Evolutionary conservation across 2,113 vertebrate genomes (phyloP).

Genomic region (Rhabdornis inornatus): DNA sequence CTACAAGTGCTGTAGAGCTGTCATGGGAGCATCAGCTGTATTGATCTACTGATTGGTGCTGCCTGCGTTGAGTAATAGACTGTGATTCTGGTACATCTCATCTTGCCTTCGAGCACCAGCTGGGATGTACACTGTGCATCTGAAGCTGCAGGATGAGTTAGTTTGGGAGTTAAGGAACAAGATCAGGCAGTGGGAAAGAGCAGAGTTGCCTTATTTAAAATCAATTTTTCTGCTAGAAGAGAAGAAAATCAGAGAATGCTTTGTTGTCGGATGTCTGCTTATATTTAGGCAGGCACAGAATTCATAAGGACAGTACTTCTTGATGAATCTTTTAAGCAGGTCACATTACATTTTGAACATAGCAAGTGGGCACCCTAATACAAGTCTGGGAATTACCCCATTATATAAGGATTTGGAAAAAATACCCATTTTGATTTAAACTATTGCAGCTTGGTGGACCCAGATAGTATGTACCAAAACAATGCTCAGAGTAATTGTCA

Average conservation of each 20-base stretch:
- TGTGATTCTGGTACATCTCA: neutral
- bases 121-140: neutral
- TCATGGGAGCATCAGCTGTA: constrained; percentile 5
- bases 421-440: neutral
- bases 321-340: neutral
- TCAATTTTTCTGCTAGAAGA: neutral
- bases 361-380: neutral
- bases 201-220: neutral
- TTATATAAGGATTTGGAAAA: neutral
- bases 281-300: neutral
- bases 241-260: neutral
- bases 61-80: neutral
- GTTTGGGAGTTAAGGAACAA: neutral
- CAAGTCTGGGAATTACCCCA: neutral
- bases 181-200: neutral
- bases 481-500: neutral
- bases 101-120: neutral
- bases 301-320: neutral
- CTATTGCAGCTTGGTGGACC: neutral
- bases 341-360: neutral
- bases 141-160: neutral
- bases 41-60: neutral
- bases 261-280: neutral
- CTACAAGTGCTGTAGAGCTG: neutral
- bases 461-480: neutral